Evolutionary conservation across 2,888 invertebrate genomes (phyloP), one percentile per base, ranked within the genome.

Genomic region (Catocala nupta): DNA sequence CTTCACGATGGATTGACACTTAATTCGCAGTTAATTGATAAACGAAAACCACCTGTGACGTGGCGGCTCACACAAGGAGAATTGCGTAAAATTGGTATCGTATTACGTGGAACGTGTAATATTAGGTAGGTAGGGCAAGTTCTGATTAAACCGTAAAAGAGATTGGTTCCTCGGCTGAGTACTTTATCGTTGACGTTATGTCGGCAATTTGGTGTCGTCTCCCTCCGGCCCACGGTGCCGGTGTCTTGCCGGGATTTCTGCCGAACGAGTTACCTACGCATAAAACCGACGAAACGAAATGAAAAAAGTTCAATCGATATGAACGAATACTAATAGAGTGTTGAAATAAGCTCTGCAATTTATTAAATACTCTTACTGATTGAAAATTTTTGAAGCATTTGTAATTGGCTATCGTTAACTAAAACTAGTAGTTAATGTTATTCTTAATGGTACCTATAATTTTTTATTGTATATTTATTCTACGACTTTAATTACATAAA

Each of bases 101-200:
- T 81, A 80, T 78, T 80, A 70, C 79, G 71, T 68, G 59, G 62
- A 76, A 71, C 78, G 75, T 77, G 77, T 75, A 73, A 82, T 81
- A 81, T 89, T 88, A 89, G 84, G 83, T 84, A 82, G 82, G 86
- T 80, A 78, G 76, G 85, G 79, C 83, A 82, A 87, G 88, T 87
- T 87, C 91, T 92, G 91, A 92, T 93, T 92, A 91, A 91, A 89
- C 90, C 91, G 90, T 91, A 91, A 92, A 93, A 90, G 90, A 91
- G 91, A 92, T 93, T 92, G 92, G 90, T 92, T 91, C 87, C 82
- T 85, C 85, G 87, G 85, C 83, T 82, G 87, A 90, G 88, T 88
- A 87, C 85, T 91, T 92, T 91, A 91, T 92, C 89, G 90, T 84
- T 86, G 88, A 86, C 89, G 88, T 91, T 87, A 92, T 85, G 89